Percentiles rank a stretch among this genome's conserved stretches.
These are phyloP conservation scores for Tetranychus cinnabarinus DNA, from an alignment of 1,140 invertebrate species.

Conservation along the genomic window DNA sequence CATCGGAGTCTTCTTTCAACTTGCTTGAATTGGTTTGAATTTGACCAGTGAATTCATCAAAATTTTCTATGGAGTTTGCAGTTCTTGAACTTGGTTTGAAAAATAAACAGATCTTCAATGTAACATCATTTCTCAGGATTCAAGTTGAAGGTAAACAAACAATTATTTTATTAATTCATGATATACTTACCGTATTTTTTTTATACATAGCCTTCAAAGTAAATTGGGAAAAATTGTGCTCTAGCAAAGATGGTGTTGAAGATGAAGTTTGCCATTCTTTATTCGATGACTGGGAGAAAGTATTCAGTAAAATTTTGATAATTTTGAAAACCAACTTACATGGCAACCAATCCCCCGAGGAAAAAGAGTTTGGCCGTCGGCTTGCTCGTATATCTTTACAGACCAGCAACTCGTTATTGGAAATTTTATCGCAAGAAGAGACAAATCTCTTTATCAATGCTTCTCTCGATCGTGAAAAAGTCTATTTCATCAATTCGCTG, in stretches of 20 bases:
- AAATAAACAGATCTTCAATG: slow-evolving; percentile 21
- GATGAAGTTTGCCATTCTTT: neutral
- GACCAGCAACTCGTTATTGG: neutral
- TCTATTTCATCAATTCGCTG: slow-evolving; percentile 15
- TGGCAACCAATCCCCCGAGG: neutral
- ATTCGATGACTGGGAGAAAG: slow-evolving; percentile 1
- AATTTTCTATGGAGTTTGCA: slow-evolving; percentile 11
- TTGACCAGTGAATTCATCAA: no score
- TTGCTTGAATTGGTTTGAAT: no score
- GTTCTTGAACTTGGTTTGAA: slow-evolving; percentile 15
- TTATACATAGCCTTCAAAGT: neutral
- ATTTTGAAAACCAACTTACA: neutral
- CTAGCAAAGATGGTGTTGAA: neutral
- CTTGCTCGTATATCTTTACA: neutral
- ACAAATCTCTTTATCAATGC: neutral
- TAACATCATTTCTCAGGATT: slow-evolving; percentile 21
- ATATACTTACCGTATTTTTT: neutral
- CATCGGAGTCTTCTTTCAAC: no score
- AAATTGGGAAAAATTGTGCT: neutral
- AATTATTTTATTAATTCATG: neutral
- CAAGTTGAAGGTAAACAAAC: slow-evolving; percentile 19
- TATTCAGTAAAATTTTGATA: neutral
- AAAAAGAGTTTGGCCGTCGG: neutral
- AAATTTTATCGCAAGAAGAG: neutral
- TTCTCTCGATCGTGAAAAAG: neutral